Evolutionary conservation across 2,113 vertebrate genomes (phyloP), one percentile per base, ranked within the genome.

Genomic region (Solea senegalensis): DNA sequence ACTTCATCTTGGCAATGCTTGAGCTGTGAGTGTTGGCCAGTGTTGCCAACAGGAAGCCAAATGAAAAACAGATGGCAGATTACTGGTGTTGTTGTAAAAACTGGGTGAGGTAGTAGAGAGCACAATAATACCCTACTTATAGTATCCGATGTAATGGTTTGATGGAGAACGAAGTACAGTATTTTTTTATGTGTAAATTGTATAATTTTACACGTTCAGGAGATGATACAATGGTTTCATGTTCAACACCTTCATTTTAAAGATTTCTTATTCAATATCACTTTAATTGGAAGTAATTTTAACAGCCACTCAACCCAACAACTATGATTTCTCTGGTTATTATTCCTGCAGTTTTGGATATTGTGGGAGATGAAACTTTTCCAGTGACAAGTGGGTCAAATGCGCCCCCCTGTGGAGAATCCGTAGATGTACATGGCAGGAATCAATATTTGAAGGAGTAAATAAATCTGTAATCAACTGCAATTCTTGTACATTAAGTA

Each of bases 1-100:
- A 61, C 49, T 68, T 79, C 45, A 83, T 66, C 73, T 76, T 85
- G 80, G 81, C 81, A 68, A 34, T 43, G 65, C 43, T 41, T 65
- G 59, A 65, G 63, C 61, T 72, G 80, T 82, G 67, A 70, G 62
- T 60, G 65, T 83, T 82, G 67, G 70, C 53, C 14, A 51, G 60
- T n/a, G 41, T 34, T 86, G 79, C 83, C 72, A 86, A 80, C 72
- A 85, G 76, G 72, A 83, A 85, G 84, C 72, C 55, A 70, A 82
- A 85, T 81, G 63, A 65, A 85, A 88, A 88, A 67, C 82, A 88
- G 82, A 86, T 85, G 85, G 71, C 62, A 74, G 67, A 74, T 80
- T 78, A 69, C 61, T 84, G 62, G 69, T 77, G 64, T 45, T 72
- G 15, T 72, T 52, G 65, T 78, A 48, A 69, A 74, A 55, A 54